Evolutionary conservation across 2,888 invertebrate genomes (phyloP).

Genomic region (Sympetrum striolatum): DNA sequence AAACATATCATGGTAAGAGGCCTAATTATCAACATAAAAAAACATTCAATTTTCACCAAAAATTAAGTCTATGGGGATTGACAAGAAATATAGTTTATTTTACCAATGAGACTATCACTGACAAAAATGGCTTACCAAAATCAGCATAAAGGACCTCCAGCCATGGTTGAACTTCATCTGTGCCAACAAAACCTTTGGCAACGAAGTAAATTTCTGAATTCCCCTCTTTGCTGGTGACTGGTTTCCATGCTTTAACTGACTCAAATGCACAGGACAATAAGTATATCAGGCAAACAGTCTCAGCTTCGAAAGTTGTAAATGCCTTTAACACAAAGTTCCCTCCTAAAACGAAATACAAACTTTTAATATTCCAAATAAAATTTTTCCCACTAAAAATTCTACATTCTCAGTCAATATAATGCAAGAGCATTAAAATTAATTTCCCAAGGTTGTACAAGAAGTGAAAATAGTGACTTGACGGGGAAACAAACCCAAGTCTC

Average conservation of each 20-base stretch:
- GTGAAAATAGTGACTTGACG: no score
- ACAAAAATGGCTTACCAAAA: slow-evolving; percentile 38
- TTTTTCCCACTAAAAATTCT: not conserved
- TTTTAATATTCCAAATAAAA: not conserved
- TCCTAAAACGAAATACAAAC: slow-evolving; percentile 59
- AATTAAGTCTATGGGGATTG: no score
- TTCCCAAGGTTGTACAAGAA: no score
- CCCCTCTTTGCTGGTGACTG: slow-evolving; percentile 90
- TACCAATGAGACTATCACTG: no score
- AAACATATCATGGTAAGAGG: no score
- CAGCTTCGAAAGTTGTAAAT: slow-evolving; percentile 87
- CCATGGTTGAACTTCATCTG: slow-evolving; percentile 58
- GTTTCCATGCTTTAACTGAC: slow-evolving; percentile 81
- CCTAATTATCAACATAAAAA: no score
- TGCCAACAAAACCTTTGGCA: slow-evolving; percentile 69
- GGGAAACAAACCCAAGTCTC: no score
- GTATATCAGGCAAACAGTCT: slow-evolving; percentile 80
- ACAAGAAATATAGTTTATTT: no score
- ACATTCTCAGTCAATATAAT: not conserved
- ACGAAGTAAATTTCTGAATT: slow-evolving; percentile 93
- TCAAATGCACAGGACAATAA: slow-evolving; percentile 78
- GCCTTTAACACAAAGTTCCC: slow-evolving; percentile 87
- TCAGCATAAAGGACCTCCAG: slow-evolving; percentile 59
- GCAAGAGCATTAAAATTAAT: no score
- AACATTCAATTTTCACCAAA: no score